Conservation (phyloP, 1,140 invertebrate species). For the Drosophila santomea region DNA sequence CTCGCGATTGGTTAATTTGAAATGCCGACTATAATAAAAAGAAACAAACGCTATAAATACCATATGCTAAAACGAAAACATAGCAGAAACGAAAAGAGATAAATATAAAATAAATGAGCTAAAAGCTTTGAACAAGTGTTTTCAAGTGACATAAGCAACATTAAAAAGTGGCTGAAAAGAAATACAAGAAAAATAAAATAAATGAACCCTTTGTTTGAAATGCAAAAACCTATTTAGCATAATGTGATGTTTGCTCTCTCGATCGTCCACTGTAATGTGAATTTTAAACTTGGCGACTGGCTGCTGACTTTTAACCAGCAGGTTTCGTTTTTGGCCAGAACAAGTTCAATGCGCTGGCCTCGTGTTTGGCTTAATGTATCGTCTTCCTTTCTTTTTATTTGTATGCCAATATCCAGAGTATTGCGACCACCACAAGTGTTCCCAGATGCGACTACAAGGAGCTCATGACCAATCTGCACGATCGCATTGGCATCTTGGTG, state of each 20-base stretch:
- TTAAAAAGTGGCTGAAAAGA: background rate
- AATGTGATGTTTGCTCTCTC: slow-evolving; percentile 21
- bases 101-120: background rate
- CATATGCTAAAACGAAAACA: background rate
- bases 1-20: too few relatives aligned
- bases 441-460: slow-evolving; percentile 61
- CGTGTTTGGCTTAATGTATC: slow-evolving; percentile 23
- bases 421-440: background rate
- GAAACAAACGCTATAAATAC: slow-evolving; percentile 1
- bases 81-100: too few relatives aligned
- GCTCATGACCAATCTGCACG: slow-evolving; percentile 78
- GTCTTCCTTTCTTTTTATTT: slow-evolving; percentile 2
- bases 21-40: background rate
- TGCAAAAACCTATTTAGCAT: slow-evolving; percentile 1
- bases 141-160: background rate
- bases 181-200: background rate
- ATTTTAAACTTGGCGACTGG: slow-evolving; percentile 4
- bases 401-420: background rate
- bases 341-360: slow-evolving; percentile 55
- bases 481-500: slow-evolving; percentile 84
- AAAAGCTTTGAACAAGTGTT: background rate
- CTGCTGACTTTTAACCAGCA: slow-evolving; percentile 37
- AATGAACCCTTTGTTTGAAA: background rate
- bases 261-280: slow-evolving; percentile 36
- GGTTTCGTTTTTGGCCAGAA: slow-evolving; percentile 48